Base-by-base conservation (phyloP, 2,888 invertebrate species). In the Acanthoscelides obtectus region DNA sequence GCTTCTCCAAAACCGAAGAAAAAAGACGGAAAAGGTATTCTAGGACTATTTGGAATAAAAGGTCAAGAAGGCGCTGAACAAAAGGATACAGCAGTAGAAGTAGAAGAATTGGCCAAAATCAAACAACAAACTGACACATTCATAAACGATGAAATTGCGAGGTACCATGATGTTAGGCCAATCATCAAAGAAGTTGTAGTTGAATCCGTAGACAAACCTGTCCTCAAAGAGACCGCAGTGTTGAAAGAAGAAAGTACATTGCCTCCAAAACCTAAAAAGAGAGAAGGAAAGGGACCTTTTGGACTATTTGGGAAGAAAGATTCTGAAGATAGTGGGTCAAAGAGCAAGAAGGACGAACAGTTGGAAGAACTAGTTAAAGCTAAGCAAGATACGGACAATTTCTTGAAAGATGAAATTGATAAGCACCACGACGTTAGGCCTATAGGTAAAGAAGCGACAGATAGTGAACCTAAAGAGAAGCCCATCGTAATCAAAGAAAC, bases 141-240 rank as follows among this genome's bases (percentile, higher is more conserved):
- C 66, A 69, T 79, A 45, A 73, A 64, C 2, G 74, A 69, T 22
- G 80, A 80, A 77, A 67, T 79, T 20, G 71, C 76, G 64, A 70
- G 72, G 19, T 78, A 77, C 66, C 74, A 78, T 64, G 78, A 79
- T 72, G 77, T 75, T 6, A 65, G 73, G 65, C 75, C 76, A 22
- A 64, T 68, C 45, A 66, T 3, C 2, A 66, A 6, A 19, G 5
- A 66, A 21, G 8, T 45, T 20, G 74, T 75, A 70, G 69, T 73
- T 66, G 74, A 76, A 22, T 69, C 68, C 21, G 72, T 76, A 45
- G 67, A 73, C 6, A 3, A 12, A 12, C 45, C 45, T 45, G 45
- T 22, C 1, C 17, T 8, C 20, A 66, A 66, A 20, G 22, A 66
- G 66, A 21, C 22, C 8, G 1, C 8, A 20, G 22, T 21, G 20